Percentiles rank a stretch among this genome's conserved stretches.
These are phyloP conservation scores for Agelaius tricolor DNA, from an alignment of 2,113 vertebrate species.

Conservation along the genomic window DNA sequence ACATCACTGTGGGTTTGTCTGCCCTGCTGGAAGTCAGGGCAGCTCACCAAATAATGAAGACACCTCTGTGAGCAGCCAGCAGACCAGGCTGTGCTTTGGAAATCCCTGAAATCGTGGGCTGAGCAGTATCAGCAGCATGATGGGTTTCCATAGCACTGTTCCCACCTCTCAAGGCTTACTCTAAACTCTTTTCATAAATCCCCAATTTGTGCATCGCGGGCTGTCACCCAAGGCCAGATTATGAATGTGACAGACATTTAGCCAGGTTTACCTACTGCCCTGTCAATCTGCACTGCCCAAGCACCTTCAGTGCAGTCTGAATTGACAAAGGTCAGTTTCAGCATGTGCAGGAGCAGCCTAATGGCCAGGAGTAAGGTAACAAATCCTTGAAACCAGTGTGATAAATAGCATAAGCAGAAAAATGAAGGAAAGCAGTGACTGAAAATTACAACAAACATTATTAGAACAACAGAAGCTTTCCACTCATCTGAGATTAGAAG, in stretches of 20 bases:
- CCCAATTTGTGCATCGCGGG: background rate
- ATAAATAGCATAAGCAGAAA: constrained; percentile 21
- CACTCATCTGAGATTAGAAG: background rate
- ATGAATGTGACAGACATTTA: background rate
- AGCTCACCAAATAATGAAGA: background rate
- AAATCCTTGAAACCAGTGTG: constrained; percentile 18
- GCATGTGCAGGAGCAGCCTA: background rate
- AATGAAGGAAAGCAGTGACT: background rate
- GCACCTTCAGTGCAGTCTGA: background rate
- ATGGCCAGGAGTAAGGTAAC: background rate
- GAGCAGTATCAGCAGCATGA: background rate
- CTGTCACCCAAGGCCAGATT: background rate
- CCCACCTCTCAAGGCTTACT: background rate
- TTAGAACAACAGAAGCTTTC: background rate
- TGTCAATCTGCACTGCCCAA: background rate
- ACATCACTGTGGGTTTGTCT: background rate
- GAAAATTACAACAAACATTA: background rate
- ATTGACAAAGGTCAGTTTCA: background rate
- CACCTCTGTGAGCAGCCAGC: background rate
- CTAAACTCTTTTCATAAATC: background rate
- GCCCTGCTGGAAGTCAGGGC: background rate
- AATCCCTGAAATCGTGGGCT: background rate
- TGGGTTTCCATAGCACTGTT: background rate
- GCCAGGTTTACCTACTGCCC: background rate
- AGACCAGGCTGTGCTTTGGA: background rate